These are phyloP conservation scores for Bergia sp. DNA, from an alignment of 92 coral and sea anemone genomes.

Conservation along the genomic window DNA sequence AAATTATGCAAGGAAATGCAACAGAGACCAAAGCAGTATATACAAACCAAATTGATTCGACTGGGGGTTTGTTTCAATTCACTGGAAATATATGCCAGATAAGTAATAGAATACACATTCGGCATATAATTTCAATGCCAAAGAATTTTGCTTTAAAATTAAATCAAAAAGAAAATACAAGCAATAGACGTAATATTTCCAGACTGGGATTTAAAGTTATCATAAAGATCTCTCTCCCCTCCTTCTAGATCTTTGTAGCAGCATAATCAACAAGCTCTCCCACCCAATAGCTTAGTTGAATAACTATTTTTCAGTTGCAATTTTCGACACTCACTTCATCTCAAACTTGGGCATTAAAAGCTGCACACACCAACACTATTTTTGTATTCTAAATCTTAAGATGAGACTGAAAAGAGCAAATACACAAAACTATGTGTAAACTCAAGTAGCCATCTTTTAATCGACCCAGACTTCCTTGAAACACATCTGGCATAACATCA, in stretches of 20 bases:
- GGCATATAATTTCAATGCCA: background rate
- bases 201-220: background rate
- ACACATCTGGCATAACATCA: no score
- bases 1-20: background rate
- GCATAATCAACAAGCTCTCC: no score
- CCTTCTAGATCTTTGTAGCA: no score
- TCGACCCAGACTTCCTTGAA: no score
- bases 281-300: background rate
- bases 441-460: no score
- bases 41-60: background rate
- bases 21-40: background rate
- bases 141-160: background rate
- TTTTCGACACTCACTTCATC: background rate
- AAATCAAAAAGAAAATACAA: background rate
- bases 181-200: no score
- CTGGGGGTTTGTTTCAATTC: background rate
- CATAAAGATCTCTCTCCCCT: background rate
- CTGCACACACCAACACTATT: background rate
- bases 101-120: background rate
- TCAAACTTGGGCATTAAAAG: background rate
- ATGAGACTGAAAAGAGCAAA: no score
- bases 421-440: no score
- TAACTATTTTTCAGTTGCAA: background rate
- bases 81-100: background rate
- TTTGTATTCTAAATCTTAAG: no score